phyloP scores from a whole-genome alignment of 2,113 vertebrate genomes.

The Cranoglanis bouderius region DNA sequence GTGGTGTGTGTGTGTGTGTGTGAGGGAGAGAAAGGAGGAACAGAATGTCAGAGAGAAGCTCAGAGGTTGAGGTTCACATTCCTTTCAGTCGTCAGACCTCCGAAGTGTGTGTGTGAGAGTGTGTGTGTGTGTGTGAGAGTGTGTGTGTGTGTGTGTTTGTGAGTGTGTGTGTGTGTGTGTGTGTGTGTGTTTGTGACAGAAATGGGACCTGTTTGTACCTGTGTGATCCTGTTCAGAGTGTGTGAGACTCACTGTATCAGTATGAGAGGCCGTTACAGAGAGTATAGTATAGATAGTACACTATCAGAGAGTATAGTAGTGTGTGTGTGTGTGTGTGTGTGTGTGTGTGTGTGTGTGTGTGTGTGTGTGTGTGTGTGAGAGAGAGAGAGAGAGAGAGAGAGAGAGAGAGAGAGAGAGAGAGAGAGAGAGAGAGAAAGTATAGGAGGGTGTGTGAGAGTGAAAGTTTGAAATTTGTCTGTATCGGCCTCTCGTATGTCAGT shows the following conservation, averaged over 20 bases:
- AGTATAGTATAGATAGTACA: too few relatives aligned
- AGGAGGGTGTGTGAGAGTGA: too few relatives aligned
- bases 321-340: not conserved
- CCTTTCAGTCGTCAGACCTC: not conserved
- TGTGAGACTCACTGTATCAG: not conserved
- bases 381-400: too few relatives aligned
- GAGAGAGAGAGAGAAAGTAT: too few relatives aligned
- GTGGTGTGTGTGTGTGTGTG: not conserved
- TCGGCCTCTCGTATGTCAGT: too few relatives aligned
- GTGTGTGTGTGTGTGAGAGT: too few relatives aligned
- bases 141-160: not conserved
- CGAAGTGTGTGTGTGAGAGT: not conserved
- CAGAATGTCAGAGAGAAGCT: not conserved
- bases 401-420: too few relatives aligned
- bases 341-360: not conserved
- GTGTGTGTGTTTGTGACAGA: not conserved
- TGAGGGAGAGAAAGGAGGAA: not conserved
- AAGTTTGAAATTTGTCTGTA: too few relatives aligned
- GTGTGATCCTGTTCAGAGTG: not conserved
- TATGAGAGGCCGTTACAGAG: too few relatives aligned
- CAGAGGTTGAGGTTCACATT: not conserved
- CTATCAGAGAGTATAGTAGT: not conserved
- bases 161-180: not conserved
- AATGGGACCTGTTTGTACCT: not conserved
- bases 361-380: too few relatives aligned